Evolutionary conservation across 2,113 vertebrate genomes (phyloP).

Genomic region (Narcine bancroftii): DNA sequence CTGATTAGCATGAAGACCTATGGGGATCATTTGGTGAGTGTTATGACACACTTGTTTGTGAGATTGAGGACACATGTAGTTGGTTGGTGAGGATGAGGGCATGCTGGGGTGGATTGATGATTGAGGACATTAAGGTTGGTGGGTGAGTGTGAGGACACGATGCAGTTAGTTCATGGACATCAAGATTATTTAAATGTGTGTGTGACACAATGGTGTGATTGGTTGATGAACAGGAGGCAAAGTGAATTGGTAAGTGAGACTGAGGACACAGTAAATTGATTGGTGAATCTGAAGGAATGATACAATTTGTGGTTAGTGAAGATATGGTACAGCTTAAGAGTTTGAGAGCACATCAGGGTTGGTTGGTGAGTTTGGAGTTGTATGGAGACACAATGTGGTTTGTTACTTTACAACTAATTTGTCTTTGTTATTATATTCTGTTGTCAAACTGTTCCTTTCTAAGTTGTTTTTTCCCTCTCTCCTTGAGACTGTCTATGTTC

Average conservation of each 20-base stretch:
- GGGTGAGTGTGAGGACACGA: background rate
- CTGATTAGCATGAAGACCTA: background rate
- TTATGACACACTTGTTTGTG: slow-evolving; percentile 36
- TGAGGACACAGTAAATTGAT: too few relatives aligned
- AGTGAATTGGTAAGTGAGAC: background rate
- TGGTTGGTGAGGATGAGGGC: background rate
- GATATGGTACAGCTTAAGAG: too few relatives aligned
- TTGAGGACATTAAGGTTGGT: background rate
- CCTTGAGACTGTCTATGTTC: slow-evolving; percentile 87
- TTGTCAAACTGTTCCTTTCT: slow-evolving; percentile 54
- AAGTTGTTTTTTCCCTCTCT: slow-evolving; percentile 54
- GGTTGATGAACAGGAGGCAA: background rate
- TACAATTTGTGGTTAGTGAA: too few relatives aligned
- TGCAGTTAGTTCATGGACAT: background rate
- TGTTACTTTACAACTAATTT: slow-evolving; percentile 10
- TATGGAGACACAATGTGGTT: background rate
- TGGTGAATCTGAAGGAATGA: too few relatives aligned
- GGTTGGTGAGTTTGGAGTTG: background rate
- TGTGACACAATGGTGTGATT: background rate
- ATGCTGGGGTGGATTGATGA: slow-evolving; percentile 5
- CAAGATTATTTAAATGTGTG: too few relatives aligned
- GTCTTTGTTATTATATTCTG: slow-evolving; percentile 35
- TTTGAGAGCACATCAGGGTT: too few relatives aligned
- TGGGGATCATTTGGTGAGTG: background rate
- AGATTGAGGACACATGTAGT: background rate